Conservation (phyloP, 2,113 vertebrate species). For the Tetrax tetrax region DNA sequence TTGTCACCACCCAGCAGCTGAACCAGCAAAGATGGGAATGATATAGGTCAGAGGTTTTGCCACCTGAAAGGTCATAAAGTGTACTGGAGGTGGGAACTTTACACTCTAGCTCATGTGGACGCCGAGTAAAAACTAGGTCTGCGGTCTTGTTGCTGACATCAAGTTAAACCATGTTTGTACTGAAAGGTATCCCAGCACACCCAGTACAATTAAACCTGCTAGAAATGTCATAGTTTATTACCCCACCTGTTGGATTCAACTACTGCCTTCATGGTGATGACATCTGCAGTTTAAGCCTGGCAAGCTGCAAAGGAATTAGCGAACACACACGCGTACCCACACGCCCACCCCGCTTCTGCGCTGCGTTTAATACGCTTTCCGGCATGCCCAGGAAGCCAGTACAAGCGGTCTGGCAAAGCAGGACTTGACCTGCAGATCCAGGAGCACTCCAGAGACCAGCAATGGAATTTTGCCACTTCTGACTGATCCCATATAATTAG, state of each 20-base stretch:
- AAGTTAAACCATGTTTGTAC: slow-evolving; percentile 7
- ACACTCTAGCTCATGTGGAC: slow-evolving; percentile 2
- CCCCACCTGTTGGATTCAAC: slow-evolving; percentile 50
- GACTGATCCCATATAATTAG: background rate
- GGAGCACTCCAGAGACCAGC: background rate
- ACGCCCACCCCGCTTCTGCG: background rate
- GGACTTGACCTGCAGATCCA: background rate
- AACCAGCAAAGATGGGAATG: slow-evolving; percentile 63
- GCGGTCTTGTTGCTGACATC: slow-evolving; percentile 10
- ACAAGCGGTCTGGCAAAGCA: background rate
- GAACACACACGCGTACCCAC: background rate
- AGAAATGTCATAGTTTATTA: slow-evolving; percentile 61
- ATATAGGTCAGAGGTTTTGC: slow-evolving; percentile 54
- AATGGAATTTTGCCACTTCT: background rate
- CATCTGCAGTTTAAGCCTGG: slow-evolving; percentile 2
- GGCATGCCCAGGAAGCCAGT: background rate
- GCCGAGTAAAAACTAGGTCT: background rate
- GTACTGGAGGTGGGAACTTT: slow-evolving; percentile 47
- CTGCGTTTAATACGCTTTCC: background rate
- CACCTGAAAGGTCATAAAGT: slow-evolving; percentile 59
- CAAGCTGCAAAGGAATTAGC: background rate
- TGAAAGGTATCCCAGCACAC: slow-evolving; percentile 16
- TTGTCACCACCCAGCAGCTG: slow-evolving; percentile 59
- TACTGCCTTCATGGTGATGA: background rate
- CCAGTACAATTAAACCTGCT: slow-evolving; percentile 17